Evolutionary conservation across 1,140 invertebrate genomes (phyloP).

Genomic region (Acyrthosiphon pisum): DNA sequence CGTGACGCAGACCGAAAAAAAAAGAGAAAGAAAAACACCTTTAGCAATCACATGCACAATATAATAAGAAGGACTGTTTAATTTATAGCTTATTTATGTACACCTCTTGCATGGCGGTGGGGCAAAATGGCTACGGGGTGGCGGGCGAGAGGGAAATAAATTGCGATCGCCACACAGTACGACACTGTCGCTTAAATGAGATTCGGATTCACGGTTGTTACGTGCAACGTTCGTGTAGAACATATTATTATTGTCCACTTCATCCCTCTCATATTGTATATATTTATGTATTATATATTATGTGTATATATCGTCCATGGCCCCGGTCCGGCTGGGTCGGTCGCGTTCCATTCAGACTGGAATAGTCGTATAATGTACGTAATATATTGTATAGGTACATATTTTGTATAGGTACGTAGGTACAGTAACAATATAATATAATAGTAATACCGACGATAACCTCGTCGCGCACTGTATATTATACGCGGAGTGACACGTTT

Average conservation of each 20-base stretch:
- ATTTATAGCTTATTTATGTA: conserved; percentile 57
- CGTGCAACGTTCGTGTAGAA: neutral
- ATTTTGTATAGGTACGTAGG: neutral
- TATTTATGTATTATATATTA: neutral
- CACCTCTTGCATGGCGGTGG: conserved; percentile 40
- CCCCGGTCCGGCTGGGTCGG: conserved; percentile 29
- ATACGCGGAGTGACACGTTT: neutral
- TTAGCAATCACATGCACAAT: conserved; percentile 42
- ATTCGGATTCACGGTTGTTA: conserved; percentile 49
- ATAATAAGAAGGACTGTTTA: conserved; percentile 49
- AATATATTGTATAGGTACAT: neutral
- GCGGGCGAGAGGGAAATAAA: neutral
- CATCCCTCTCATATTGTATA: neutral
- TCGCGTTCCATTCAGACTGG: neutral
- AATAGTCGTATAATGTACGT: neutral
- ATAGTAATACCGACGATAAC: neutral
- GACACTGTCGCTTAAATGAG: conserved; percentile 42
- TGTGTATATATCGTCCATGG: neutral
- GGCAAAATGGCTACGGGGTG: neutral
- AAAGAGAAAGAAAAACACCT: conserved; percentile 49
- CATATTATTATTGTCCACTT: conserved; percentile 36
- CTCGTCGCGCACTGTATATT: neutral
- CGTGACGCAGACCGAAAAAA: neutral
- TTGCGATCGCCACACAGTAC: conserved; percentile 53
- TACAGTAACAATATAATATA: neutral